Conservation (phyloP, 2,888 invertebrate genomes). For the Tanaodytes sp. region DNA sequence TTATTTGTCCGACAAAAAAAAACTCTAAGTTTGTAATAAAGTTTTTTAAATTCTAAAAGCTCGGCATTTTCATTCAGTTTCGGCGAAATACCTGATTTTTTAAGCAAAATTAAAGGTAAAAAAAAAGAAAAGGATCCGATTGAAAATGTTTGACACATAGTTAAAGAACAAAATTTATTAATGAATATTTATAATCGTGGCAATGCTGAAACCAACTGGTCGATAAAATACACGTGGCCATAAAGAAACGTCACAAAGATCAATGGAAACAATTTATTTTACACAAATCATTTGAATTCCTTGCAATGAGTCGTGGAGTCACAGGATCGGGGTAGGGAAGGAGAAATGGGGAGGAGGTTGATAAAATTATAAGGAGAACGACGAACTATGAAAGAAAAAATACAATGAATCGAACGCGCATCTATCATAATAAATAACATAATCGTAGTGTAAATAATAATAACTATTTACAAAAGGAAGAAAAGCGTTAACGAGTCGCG, state of each 20-base stretch:
- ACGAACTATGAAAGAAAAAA: constrained; percentile 20
- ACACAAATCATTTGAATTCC: constrained; percentile 69
- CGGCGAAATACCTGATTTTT: too few species aligned
- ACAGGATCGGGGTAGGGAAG: background rate
- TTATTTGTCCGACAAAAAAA: too few species aligned
- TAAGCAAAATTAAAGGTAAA: too few species aligned
- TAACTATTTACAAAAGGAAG: constrained; percentile 73
- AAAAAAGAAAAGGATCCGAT: too few species aligned
- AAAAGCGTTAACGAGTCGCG: constrained; percentile 69
- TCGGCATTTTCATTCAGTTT: too few species aligned
- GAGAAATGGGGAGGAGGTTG: background rate
- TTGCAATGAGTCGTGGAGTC: constrained; percentile 62
- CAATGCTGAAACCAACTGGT: too few species aligned
- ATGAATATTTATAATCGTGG: too few species aligned
- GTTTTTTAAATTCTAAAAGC: too few species aligned
- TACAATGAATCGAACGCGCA: constrained; percentile 51
- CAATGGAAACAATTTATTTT: constrained; percentile 72
- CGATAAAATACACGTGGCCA: constrained; percentile 23
- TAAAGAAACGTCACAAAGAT: constrained; percentile 59
- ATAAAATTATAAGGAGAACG: background rate
- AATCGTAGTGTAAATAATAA: constrained; percentile 70
- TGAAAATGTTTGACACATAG: too few species aligned
- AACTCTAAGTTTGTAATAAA: too few species aligned
- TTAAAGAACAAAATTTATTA: too few species aligned
- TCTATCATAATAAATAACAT: constrained; percentile 70